These are phyloP conservation scores for Oxyura jamaicensis DNA, from an alignment of 2,113 vertebrate genomes.

Conservation along the genomic window DNA sequence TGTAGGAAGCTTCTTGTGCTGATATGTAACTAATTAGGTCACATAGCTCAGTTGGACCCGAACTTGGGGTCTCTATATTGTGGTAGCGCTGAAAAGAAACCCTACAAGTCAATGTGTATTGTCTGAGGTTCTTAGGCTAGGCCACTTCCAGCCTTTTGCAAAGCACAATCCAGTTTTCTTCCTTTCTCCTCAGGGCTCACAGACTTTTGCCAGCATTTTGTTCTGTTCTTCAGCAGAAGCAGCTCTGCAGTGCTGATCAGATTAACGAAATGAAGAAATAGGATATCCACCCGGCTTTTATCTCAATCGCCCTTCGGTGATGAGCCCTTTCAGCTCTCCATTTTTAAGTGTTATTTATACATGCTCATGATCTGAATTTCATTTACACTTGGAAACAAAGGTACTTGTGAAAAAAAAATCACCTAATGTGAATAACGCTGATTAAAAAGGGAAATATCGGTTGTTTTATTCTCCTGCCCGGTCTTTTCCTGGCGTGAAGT, in stretches of 20 bases:
- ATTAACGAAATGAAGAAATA: background rate
- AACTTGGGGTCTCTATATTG: background rate
- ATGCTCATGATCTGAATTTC: background rate
- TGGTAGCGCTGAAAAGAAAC: background rate
- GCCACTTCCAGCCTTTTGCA: background rate
- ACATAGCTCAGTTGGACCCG: background rate
- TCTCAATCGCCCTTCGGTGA: background rate
- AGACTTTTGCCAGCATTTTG: background rate
- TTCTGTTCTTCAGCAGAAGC: background rate
- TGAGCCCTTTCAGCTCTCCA: background rate
- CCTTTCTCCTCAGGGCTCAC: background rate
- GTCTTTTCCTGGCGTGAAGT: background rate
- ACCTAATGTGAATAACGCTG: background rate
- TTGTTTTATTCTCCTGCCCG: background rate
- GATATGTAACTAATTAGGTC: constrained; percentile 12
- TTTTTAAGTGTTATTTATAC: background rate
- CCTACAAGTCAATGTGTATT: background rate
- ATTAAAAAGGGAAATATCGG: background rate
- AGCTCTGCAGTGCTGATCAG: background rate
- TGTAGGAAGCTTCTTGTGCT: background rate
- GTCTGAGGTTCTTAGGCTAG: background rate
- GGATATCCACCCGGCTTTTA: constrained; percentile 5
- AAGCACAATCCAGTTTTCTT: background rate
- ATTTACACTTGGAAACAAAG: background rate
- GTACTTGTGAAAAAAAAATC: background rate